Evolutionary conservation across 2,797 vertebrate species (phyloP).

Genomic region (Hirundo rustica): DNA sequence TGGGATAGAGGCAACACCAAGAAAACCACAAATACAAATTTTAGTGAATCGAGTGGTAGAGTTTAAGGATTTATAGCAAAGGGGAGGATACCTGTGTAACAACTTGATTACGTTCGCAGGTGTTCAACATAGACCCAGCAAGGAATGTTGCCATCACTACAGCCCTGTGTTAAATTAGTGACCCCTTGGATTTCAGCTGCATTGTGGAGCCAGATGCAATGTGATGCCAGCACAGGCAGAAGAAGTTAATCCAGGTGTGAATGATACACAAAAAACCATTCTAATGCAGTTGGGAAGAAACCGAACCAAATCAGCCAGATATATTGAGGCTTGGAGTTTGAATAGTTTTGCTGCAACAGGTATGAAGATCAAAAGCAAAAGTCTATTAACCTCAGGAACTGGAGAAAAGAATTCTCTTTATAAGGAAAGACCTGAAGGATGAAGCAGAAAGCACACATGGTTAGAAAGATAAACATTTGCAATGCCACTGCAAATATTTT

Average conservation of each 20-base stretch:
- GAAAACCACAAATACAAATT: not conserved
- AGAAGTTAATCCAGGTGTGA: not conserved
- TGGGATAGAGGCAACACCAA: not conserved
- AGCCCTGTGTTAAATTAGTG: not conserved
- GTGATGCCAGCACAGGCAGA: not conserved
- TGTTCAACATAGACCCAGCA: not conserved
- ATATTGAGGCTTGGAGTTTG: not conserved
- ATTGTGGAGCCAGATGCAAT: not conserved
- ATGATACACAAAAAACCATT: not conserved
- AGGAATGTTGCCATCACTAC: not conserved
- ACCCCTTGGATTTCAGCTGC: not conserved
- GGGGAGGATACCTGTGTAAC: not conserved
- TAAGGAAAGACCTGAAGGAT: not conserved
- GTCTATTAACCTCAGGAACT: not conserved
- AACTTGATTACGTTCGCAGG: accelerated
- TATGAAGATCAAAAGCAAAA: not conserved
- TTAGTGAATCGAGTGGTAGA: not conserved
- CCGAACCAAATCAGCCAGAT: not conserved
- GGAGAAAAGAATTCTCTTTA: not conserved
- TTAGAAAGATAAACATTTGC: not conserved
- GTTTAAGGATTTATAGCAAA: not conserved
- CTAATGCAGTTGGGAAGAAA: not conserved
- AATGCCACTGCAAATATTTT: not conserved
- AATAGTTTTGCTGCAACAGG: not conserved
- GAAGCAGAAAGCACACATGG: not conserved